Evolutionary conservation across 2,888 invertebrate species (phyloP).

Genomic region (Euzetes globulus): DNA sequence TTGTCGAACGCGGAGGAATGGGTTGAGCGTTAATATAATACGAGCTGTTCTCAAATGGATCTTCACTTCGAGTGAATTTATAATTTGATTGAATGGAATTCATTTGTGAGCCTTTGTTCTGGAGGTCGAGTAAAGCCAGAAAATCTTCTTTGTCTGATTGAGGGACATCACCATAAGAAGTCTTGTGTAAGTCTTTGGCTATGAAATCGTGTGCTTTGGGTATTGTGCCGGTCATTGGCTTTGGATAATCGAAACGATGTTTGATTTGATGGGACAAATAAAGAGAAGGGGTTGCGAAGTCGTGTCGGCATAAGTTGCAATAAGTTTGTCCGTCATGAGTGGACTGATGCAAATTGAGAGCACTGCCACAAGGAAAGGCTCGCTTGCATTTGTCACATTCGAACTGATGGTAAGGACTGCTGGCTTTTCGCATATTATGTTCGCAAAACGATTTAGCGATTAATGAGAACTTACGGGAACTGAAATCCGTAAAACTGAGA

Average conservation of each 20-base stretch:
- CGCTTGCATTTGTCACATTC: constrained; percentile 46
- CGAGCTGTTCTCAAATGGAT: constrained; percentile 41
- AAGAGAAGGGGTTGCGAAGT: constrained; percentile 54
- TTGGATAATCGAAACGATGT: constrained; percentile 36
- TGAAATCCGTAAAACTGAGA: constrained; percentile 68
- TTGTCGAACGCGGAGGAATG: constrained; percentile 20
- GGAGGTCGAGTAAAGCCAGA: constrained; percentile 68
- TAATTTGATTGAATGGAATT: constrained; percentile 33
- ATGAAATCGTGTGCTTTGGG: neutral
- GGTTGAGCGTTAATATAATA: constrained; percentile 42
- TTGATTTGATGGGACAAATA: constrained; percentile 43
- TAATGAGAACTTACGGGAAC: constrained; percentile 67
- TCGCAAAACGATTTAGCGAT: constrained; percentile 68
- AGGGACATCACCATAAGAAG: constrained; percentile 28
- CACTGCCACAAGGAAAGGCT: constrained; percentile 47
- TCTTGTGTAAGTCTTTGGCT: neutral
- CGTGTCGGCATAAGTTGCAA: constrained; percentile 52
- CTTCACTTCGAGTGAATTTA: constrained; percentile 37
- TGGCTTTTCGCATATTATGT: constrained; percentile 50
- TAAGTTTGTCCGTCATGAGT: constrained; percentile 40
- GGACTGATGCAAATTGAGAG: constrained; percentile 45
- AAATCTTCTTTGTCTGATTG: constrained; percentile 61
- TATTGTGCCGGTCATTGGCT: neutral
- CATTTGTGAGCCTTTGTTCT: constrained; percentile 47
- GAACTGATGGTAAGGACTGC: constrained; percentile 46